These are phyloP conservation scores for Drosophila paramelanica DNA, from an alignment of 2,888 invertebrate genomes.

Conservation along the genomic window DNA sequence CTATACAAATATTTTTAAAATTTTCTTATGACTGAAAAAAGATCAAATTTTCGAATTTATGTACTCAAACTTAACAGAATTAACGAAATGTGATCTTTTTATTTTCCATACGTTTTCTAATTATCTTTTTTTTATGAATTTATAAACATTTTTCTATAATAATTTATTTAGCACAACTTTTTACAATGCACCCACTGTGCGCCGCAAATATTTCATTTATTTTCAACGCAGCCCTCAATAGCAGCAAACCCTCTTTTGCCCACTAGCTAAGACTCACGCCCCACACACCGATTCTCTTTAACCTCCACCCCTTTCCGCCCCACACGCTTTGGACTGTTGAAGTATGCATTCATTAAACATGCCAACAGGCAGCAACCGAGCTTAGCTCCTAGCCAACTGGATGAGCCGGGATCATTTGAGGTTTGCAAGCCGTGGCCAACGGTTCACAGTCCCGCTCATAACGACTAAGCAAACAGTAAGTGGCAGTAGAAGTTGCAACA, in stretches of 20 bases:
- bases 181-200: conserved; percentile 41
- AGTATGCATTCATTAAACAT: conserved; percentile 74
- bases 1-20: neutral
- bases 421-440: conserved; percentile 75
- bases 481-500: conserved; percentile 24
- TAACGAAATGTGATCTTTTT: too few species aligned
- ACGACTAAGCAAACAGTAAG: conserved; percentile 36
- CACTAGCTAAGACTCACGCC: conserved; percentile 1
- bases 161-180: neutral
- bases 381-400: conserved; percentile 77
- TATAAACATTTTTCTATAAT: too few species aligned
- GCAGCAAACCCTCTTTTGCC: conserved; percentile 17
- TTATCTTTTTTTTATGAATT: neutral
- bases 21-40: neutral
- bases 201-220: conserved; percentile 82
- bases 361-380: conserved; percentile 76
- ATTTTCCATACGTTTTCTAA: too few species aligned
- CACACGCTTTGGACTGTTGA: conserved; percentile 23
- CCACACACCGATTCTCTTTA: neutral
- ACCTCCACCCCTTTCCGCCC: neutral
- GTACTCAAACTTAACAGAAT: neutral
- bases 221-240: conserved; percentile 57
- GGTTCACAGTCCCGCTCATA: conserved; percentile 67
- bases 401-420: conserved; percentile 83
- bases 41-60: neutral